Conservation (phyloP, 1,140 invertebrate genomes). For the Laupala kohalensis region DNA sequence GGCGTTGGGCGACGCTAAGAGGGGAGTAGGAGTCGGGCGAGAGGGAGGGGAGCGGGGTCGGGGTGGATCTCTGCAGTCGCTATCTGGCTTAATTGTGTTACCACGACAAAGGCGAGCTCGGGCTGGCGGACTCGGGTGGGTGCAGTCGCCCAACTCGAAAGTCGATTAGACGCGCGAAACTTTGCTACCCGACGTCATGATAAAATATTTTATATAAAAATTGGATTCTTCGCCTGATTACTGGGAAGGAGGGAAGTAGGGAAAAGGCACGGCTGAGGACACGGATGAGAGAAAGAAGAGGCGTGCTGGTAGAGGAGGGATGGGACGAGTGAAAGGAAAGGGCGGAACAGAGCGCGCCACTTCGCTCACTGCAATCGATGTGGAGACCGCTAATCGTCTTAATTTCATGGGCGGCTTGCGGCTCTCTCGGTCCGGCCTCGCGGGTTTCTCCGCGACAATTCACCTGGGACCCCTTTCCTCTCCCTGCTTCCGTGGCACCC, state of each 20-base stretch:
- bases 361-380: background rate
- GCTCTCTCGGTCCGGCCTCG: too few relatives aligned
- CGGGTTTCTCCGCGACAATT: too few relatives aligned
- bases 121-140: background rate
- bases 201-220: background rate
- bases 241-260: background rate
- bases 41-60: background rate
- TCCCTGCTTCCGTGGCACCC: too few relatives aligned
- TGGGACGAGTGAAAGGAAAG: background rate
- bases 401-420: background rate
- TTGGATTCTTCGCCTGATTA: background rate
- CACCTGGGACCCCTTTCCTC: too few relatives aligned
- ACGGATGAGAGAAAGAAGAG: background rate
- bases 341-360: background rate
- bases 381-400: background rate
- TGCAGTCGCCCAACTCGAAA: background rate
- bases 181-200: background rate
- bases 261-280: background rate
- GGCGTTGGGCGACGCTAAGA: too few relatives aligned
- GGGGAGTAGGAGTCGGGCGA: too few relatives aligned
- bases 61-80: background rate
- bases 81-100: background rate
- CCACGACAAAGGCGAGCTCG: background rate
- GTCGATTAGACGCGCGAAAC: background rate
- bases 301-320: background rate